phyloP scores from a whole-genome alignment of 2,113 vertebrate genomes.

The Hiodon alosoides region DNA sequence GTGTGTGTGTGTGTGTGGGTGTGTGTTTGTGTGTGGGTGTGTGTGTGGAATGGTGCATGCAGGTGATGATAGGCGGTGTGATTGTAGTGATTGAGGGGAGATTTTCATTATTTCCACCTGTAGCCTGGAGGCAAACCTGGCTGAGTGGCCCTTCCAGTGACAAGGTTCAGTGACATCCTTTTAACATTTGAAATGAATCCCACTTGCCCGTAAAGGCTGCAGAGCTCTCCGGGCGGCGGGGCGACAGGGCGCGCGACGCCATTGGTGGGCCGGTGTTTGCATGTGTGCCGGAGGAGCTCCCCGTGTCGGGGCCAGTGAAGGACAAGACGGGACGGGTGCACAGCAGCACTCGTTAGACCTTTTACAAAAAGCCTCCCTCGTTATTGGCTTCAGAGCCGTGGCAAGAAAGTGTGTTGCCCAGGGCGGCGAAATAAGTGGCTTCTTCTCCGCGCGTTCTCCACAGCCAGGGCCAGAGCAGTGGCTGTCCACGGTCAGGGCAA shows the following conservation, averaged over 20 bases:
- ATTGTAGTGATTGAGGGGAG: background rate
- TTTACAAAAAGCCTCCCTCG: background rate
- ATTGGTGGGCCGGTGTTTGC: background rate
- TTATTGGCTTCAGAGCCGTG: background rate
- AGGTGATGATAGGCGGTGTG: no score
- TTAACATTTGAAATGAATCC: no score
- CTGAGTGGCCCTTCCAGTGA: background rate
- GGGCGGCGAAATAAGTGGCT: slow-evolving; percentile 13
- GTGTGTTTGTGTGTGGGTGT: no score
- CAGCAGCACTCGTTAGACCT: background rate
- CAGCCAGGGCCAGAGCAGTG: background rate
- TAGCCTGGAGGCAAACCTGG: background rate
- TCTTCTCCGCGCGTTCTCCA: background rate
- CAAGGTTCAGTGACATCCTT: no score
- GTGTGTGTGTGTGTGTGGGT: no score
- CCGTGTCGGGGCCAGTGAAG: background rate
- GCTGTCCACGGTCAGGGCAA: background rate
- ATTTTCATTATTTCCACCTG: background rate
- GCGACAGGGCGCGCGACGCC: background rate
- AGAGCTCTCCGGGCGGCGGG: no score
- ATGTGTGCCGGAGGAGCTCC: background rate
- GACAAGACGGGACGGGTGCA: background rate
- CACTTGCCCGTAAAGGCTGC: no score
- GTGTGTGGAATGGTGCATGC: no score
- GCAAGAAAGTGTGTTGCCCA: background rate